Evolutionary conservation across 2,888 invertebrate genomes (phyloP), one percentile per base, ranked within the genome.

Genomic region (Horisme vitalbata): DNA sequence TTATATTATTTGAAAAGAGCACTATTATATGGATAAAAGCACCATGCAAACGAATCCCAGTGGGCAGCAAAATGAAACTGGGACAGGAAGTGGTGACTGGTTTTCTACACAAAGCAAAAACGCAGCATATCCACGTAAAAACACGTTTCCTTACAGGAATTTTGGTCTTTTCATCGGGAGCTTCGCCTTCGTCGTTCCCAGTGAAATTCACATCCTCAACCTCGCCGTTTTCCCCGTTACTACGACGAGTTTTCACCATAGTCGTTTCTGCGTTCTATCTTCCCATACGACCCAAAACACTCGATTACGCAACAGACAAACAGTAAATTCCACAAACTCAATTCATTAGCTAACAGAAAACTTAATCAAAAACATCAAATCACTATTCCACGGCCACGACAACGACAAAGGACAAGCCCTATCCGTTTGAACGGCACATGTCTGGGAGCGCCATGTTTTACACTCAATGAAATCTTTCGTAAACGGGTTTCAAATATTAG

Each of bases 221-320:
- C 71, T 89, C 89, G 71, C 88, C 89, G 64, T 87, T 86, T 75
- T 88, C 89, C 73, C 88, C 88, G 67, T 88, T 87, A 80, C 90
- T 90, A 71, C 90, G 89, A 67, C 90, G 87, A 75, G 90, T 90
- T 88, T 89, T 90, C 83, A 90, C 90, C 90, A 90, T 90, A 73
- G 80, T 80, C 74, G 75, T 71, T 67, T 63, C 59, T 63, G 70
- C 71, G 68, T 67, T 75, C 72, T 77, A 75, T 74, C 69, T 70
- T 72, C 71, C 78, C 79, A 76, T 75, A 48, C 67, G 61, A 72
- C 75, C 34, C 55, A 72, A 65, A 64, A 66, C 66, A 74, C 68
- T 65, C 60, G 61, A 70, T 80, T 79, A 78, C 74, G 65, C 79
- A 83, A 79, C 61, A 69, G 57, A 63, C 59, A 55, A 67, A 67